Evolutionary conservation across 2,888 invertebrate genomes (phyloP).

Genomic region (Apodemia mormo): DNA sequence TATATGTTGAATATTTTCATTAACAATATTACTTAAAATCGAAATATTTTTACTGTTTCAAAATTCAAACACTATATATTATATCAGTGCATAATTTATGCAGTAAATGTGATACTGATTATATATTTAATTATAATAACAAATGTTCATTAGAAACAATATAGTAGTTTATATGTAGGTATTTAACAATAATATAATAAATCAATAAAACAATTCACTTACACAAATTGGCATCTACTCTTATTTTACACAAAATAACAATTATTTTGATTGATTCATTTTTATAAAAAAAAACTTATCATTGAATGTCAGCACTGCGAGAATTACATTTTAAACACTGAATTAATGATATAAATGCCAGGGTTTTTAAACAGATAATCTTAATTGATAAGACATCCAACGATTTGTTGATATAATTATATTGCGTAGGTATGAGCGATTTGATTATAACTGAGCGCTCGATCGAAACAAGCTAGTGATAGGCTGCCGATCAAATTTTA

Average conservation of each 20-base stretch:
- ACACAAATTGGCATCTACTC: not conserved
- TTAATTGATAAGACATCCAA: constrained; percentile 66
- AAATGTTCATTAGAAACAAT: too few species aligned
- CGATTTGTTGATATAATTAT: constrained; percentile 60
- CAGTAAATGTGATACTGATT: too few species aligned
- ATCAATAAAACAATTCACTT: not conserved
- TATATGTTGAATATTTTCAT: too few species aligned
- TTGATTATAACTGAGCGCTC: not conserved
- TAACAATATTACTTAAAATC: too few species aligned
- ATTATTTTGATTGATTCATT: constrained; percentile 29
- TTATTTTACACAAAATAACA: constrained; percentile 17
- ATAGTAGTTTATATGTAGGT: not conserved
- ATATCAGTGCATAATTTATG: too few species aligned
- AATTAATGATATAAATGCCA: constrained; percentile 61
- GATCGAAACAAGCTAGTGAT: not conserved
- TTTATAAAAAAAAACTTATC: constrained; percentile 24
- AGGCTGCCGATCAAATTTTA: not conserved
- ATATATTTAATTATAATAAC: too few species aligned
- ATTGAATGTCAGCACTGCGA: constrained; percentile 41
- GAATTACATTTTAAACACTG: constrained; percentile 60
- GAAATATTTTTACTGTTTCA: too few species aligned
- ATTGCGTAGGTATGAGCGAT: constrained; percentile 42
- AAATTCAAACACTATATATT: too few species aligned
- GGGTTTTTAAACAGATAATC: constrained; percentile 76
- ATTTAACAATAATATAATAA: constrained; percentile 17